Evolutionary conservation across 2,797 vertebrate genomes (phyloP), one percentile per base, ranked within the genome.

Genomic region (Karalla daura): DNA sequence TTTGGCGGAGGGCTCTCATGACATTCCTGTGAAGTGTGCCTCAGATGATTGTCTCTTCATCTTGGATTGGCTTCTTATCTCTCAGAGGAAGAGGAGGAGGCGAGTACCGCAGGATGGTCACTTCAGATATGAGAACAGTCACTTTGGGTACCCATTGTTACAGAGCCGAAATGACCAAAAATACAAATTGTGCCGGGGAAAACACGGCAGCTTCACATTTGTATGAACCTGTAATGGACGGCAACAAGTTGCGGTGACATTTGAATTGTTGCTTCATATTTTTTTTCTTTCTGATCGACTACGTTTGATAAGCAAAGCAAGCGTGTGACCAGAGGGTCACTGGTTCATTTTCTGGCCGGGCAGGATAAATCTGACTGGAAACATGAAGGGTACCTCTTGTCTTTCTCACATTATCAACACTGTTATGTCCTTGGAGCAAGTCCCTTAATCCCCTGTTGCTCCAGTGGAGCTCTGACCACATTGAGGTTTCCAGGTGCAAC

Each of bases 11-110:
- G 18, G 1, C 27, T 37, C 32, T 54, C 20, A 35, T 20, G 40
- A 36, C 33, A 24, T 30, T 25, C 40, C 68, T 62, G 60, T 81
- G 32, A 64, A 62, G 55, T 62, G 30, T 13, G 35, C 32, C 64
- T 56, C 37, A 28, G 52, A 66, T 33, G 36, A 50, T 45, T 70
- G 50, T 64, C 58, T 68, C 47, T 61, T 71, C 46, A 52, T 80
- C 62, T 55, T 14, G 32, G 44, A 56, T 30, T 30, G 43, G 8
- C 36, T 32, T 47, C 53, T 81, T 83, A 77, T 87, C 71, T 74
- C 30, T 59, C 23, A 44, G 74, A 80, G 73, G 85, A 86, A 84
- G 68, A 75, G 72, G 73, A 84, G 69, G 73, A 58, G 53, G 33
- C 5, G 1, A 40, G 55, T 27, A 47, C 15, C 37, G 52, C 39